Conservation (phyloP, 92 coral and sea anemone genomes). For the Zoanthus sociatus region DNA sequence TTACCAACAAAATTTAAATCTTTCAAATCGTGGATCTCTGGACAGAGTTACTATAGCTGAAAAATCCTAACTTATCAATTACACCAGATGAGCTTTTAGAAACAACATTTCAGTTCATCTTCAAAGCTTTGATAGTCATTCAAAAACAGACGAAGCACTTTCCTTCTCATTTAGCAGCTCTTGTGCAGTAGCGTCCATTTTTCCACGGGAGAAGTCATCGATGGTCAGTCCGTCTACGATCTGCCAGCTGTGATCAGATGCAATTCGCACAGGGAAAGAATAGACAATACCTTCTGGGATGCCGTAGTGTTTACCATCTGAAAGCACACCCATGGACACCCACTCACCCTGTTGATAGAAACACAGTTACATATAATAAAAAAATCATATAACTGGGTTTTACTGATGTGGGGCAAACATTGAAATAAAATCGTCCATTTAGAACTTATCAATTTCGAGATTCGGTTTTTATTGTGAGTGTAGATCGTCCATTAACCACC, state of each 20-base stretch:
- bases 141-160: slow-evolving; percentile 31
- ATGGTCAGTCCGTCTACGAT: slow-evolving; percentile 80
- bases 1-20: too few species aligned
- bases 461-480: too few species aligned
- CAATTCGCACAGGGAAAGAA: slow-evolving; percentile 82
- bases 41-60: too few species aligned
- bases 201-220: slow-evolving; percentile 91
- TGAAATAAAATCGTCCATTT: neutral
- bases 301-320: slow-evolving; percentile 91
- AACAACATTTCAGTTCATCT: neutral
- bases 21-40: too few species aligned
- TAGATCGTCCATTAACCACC: too few species aligned
- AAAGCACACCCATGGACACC: slow-evolving; percentile 97
- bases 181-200: slow-evolving; percentile 94
- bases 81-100: neutral
- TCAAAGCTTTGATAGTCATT: slow-evolving; percentile 39
- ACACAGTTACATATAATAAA: neutral
- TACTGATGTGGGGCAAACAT: neutral
- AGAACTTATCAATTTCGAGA: too few species aligned
- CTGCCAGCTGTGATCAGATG: slow-evolving; percentile 62
- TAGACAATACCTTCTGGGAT: slow-evolving; percentile 91
- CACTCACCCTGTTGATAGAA: slow-evolving; percentile 66
- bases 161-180: slow-evolving; percentile 83
- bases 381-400: neutral
- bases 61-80: neutral